Evolutionary conservation across 2,113 vertebrate species (phyloP).

Genomic region (Notothenia rossii): DNA sequence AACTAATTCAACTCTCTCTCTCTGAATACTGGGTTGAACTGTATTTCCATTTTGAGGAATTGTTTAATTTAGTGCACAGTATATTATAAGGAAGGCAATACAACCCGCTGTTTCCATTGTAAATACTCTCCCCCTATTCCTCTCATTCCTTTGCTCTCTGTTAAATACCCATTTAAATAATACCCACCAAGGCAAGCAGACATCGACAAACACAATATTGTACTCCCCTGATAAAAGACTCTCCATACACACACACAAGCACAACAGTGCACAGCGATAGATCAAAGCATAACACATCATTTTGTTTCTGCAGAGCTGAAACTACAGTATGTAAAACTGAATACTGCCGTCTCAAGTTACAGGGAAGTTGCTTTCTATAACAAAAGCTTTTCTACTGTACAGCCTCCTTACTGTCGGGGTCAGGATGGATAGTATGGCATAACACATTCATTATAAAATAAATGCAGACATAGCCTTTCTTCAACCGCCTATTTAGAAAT

Average conservation of each 20-base stretch:
- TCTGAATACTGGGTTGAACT: slow-evolving; percentile 13
- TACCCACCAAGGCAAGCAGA: neutral
- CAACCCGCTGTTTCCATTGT: neutral
- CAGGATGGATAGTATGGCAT: slow-evolving; percentile 8
- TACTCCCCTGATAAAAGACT: slow-evolving; percentile 10
- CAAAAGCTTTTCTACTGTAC: neutral
- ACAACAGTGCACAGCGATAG: neutral
- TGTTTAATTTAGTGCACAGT: slow-evolving; percentile 39
- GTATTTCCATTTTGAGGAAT: slow-evolving; percentile 54
- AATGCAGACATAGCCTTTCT: slow-evolving; percentile 3
- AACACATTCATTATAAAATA: slow-evolving; percentile 33
- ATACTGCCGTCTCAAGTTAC: neutral
- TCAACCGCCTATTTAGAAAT: too few species aligned
- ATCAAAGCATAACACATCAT: slow-evolving; percentile 20
- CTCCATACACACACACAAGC: neutral
- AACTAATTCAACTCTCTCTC: slow-evolving; percentile 11
- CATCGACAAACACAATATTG: slow-evolving; percentile 16
- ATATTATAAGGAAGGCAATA: neutral
- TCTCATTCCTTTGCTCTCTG: neutral
- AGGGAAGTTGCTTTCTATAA: neutral
- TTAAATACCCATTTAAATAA: slow-evolving; percentile 33
- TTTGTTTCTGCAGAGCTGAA: neutral
- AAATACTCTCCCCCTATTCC: slow-evolving; percentile 23
- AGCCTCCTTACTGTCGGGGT: neutral
- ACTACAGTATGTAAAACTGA: neutral